phyloP scores from a whole-genome alignment of 2,888 invertebrate species.

The Polymixis lichenea region DNA sequence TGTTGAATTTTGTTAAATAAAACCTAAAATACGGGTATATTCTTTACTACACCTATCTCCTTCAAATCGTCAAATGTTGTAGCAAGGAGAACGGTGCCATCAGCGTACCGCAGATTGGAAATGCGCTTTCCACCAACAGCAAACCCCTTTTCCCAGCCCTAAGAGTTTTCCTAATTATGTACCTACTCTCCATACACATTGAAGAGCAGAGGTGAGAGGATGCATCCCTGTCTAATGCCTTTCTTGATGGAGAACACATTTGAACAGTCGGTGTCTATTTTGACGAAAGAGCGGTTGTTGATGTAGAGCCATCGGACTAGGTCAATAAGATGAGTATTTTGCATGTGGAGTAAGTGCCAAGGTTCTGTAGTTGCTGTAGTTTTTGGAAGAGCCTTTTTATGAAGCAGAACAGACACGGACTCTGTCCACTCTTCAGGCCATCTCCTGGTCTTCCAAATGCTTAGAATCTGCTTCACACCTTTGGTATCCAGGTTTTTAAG shows the following conservation, averaged over 20 bases:
- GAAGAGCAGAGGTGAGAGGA: not conserved
- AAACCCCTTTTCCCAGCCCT: not conserved
- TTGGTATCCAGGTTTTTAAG: not conserved
- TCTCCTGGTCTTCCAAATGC: not conserved
- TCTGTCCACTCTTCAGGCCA: not conserved
- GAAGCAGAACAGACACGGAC: not conserved
- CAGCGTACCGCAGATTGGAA: not conserved
- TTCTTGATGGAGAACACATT: not conserved
- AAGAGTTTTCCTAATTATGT: not conserved
- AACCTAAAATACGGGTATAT: no score
- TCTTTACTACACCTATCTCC: no score
- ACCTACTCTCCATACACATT: not conserved
- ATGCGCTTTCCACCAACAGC: not conserved
- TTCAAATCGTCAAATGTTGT: not conserved
- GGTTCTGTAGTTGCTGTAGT: not conserved
- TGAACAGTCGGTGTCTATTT: not conserved
- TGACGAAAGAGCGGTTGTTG: not conserved
- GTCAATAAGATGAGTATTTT: not conserved
- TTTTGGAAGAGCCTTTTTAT: not conserved
- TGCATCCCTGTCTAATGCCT: not conserved
- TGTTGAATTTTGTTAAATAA: no score
- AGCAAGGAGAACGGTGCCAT: not conserved
- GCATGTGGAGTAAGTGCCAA: not conserved
- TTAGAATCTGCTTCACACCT: not conserved
- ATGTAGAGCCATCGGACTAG: not conserved